These are phyloP conservation scores for Congeria kusceri DNA, from an alignment of 2,888 invertebrate species.

Conservation along the genomic window DNA sequence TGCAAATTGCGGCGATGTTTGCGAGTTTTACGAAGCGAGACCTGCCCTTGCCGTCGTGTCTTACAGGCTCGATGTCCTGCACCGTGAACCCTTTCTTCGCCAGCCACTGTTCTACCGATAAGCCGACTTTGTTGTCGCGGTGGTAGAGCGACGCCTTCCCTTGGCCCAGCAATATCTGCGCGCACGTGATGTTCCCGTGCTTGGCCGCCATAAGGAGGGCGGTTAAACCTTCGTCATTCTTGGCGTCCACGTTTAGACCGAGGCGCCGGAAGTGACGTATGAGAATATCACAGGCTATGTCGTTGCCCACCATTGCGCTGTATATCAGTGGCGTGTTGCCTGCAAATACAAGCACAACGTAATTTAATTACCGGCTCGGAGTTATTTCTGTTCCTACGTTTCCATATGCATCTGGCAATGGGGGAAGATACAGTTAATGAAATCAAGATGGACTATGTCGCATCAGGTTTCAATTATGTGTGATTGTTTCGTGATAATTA, in stretches of 20 bases:
- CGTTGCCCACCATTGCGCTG: constrained; percentile 82
- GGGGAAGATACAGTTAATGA: no score
- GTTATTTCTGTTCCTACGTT: no score
- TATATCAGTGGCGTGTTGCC: constrained; percentile 83
- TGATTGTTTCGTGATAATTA: no score
- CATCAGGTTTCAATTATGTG: no score
- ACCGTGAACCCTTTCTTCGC: constrained; percentile 77
- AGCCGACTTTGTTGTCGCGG: constrained; percentile 74
- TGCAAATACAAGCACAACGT: constrained; percentile 54
- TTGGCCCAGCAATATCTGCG: constrained; percentile 80
- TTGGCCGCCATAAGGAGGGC: constrained; percentile 82
- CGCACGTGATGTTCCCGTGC: constrained; percentile 80
- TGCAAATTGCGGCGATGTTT: constrained; percentile 58
- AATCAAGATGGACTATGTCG: no score
- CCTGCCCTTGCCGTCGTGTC: constrained; percentile 47
- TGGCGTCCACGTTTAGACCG: constrained; percentile 81
- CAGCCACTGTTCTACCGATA: constrained; percentile 82
- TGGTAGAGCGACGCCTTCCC: constrained; percentile 79
- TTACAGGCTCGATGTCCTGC: constrained; percentile 72
- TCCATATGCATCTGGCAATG: no score
- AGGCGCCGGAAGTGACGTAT: constrained; percentile 82
- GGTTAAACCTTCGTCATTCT: constrained; percentile 82
- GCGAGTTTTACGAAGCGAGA: constrained; percentile 56
- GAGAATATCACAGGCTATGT: constrained; percentile 81
- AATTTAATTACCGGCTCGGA: no score